Evolutionary conservation across 1,140 invertebrate species (phyloP).

Genomic region (Drosophila bocqueti): DNA sequence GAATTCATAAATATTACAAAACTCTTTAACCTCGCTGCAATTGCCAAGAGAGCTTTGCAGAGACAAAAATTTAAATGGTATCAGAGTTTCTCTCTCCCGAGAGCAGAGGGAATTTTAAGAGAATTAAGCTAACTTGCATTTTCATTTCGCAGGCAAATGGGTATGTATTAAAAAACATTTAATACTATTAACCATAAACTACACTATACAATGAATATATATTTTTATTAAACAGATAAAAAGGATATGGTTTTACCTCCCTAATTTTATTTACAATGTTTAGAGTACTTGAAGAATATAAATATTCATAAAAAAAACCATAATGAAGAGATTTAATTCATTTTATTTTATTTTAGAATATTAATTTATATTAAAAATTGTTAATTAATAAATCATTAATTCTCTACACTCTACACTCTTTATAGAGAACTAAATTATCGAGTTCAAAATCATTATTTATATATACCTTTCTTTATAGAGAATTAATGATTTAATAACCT

Average conservation of each 20-base stretch:
- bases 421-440: too few species aligned
- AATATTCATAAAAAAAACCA: too few species aligned
- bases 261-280: neutral
- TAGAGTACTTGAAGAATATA: too few species aligned
- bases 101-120: constrained; percentile 3
- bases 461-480: too few species aligned
- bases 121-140: constrained; percentile 15
- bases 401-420: too few species aligned
- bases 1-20: constrained; percentile 64
- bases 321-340: too few species aligned
- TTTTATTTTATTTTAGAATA: too few species aligned
- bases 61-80: constrained; percentile 1
- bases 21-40: constrained; percentile 62
- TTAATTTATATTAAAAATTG: too few species aligned
- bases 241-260: neutral
- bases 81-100: too few species aligned
- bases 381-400: too few species aligned
- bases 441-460: too few species aligned
- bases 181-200: neutral
- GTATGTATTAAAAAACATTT: neutral
- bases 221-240: neutral
- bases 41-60: constrained; percentile 38
- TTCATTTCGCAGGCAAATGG: neutral
- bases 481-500: too few species aligned
- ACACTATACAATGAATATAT: neutral